phyloP scores from a whole-genome alignment of 1,140 invertebrate species.

The Cataglyphis hispanica region DNA sequence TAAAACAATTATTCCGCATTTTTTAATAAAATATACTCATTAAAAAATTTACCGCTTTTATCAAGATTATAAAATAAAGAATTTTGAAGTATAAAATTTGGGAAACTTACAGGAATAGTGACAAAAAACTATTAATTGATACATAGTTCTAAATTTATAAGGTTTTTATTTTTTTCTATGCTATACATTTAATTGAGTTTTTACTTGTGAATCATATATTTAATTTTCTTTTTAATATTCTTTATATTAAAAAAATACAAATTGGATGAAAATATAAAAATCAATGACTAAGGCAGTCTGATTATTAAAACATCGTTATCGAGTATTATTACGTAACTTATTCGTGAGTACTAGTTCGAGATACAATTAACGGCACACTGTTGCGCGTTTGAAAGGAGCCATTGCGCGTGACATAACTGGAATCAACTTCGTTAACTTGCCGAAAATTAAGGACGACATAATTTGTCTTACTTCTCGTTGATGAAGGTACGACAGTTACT shows the following conservation, averaged over 20 bases:
- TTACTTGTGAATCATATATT: not conserved
- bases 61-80: not conserved
- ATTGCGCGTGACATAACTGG: not conserved
- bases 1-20: not conserved
- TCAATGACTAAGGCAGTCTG: not conserved
- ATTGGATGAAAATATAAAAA: not conserved
- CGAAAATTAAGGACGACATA: conserved; percentile 50
- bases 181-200: not conserved
- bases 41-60: not conserved
- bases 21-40: not conserved
- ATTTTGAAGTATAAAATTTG: not conserved
- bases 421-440: conserved; percentile 53
- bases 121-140: not conserved
- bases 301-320: conserved; percentile 25
- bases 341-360: not conserved
- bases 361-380: conserved; percentile 22
- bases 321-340: not conserved
- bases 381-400: conserved; percentile 49
- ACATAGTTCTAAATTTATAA: not conserved
- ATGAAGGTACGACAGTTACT: conserved; percentile 40
- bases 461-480: conserved; percentile 26
- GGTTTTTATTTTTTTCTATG: not conserved
- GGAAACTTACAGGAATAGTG: not conserved
- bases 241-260: not conserved
- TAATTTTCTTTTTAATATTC: not conserved